Base-by-base conservation (phyloP, 2,113 vertebrate species). In the Salvelinus sp. region DNA sequence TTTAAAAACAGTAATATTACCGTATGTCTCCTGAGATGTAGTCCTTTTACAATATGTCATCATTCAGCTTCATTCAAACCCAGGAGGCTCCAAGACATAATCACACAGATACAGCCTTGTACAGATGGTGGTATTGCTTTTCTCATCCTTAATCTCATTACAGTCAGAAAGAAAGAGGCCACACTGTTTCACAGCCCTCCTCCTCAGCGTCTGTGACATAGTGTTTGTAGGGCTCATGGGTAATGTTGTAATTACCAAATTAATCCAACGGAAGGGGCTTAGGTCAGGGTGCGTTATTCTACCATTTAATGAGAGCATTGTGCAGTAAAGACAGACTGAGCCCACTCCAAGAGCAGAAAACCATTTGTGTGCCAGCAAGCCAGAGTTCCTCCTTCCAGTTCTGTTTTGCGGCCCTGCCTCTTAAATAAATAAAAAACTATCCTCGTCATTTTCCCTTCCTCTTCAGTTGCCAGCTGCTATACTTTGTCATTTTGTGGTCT, bases 401-500 rank as follows among this genome's bases (percentile, higher is more conserved):
- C 83, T 83, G 90, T 91, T 89, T 89, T 91, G 87, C 79, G 87
- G 83, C 66, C 72, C 78, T 83, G 27, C 13, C 30, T 78, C 67
- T 18, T 18, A 14, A 16, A 16, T 3, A 54, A 18, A 18, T 50
- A 50, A 2, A 16, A 83, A 63, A 23, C 2, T 62, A 81, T 89
- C 80, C 79, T 86, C 79, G 76, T 88, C 84, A 85, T 88, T 89
- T 91, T 89, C 87, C 84, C 77, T 90, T 89, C 86, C 88, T 89
- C 76, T 85, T 79, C 81, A 86, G 87, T 90, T 90, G 89, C 85
- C 89, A 90, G 75, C 74, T 88, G 87, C 88, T 82, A 87, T 86
- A 87, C 85, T 92, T 91, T 90, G 87, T 90, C 88, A 91, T 93
- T 93, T 92, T 89, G 80, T 76, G 86, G 88, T 93, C 83, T 95